Evolutionary conservation across 2,113 vertebrate genomes (phyloP).

Genomic region (Indicator indicator): DNA sequence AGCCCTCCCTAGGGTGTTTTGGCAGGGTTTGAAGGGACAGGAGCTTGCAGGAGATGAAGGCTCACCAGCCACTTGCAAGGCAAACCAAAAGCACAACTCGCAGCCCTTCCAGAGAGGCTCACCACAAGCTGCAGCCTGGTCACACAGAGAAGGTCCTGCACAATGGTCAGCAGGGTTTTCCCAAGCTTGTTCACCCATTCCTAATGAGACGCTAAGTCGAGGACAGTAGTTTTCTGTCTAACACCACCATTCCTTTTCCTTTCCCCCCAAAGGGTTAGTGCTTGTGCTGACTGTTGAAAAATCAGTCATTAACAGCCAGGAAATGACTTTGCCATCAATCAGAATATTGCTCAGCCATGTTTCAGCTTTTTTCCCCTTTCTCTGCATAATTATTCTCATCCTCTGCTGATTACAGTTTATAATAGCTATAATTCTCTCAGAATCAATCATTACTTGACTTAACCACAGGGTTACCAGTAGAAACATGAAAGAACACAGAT

Average conservation of each 20-base stretch:
- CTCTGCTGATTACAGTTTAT: slow-evolving; percentile 80
- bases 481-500: slow-evolving; percentile 68
- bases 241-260: slow-evolving; percentile 30
- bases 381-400: slow-evolving; percentile 79
- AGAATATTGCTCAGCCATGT: slow-evolving; percentile 78
- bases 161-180: rapidly evolving
- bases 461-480: slow-evolving; percentile 70
- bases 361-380: slow-evolving; percentile 68
- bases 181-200: not conserved
- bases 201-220: slow-evolving; percentile 5
- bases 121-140: not conserved
- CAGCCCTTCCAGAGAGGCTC: not conserved
- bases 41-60: not conserved
- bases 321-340: slow-evolving; percentile 83
- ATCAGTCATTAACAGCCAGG: slow-evolving; percentile 80
- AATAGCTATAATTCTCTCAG: slow-evolving; percentile 82
- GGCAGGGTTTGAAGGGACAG: not conserved
- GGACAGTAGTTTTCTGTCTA: slow-evolving; percentile 65
- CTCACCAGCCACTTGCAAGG: rapidly evolving
- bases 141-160: not conserved
- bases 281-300: slow-evolving; percentile 79
- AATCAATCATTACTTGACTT: slow-evolving; percentile 78
- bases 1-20: not conserved
- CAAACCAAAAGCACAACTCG: not conserved
- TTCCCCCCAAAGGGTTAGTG: slow-evolving; percentile 48